Conservation (phyloP, 2,888 invertebrate genomes). For the Lithodes maja region DNA sequence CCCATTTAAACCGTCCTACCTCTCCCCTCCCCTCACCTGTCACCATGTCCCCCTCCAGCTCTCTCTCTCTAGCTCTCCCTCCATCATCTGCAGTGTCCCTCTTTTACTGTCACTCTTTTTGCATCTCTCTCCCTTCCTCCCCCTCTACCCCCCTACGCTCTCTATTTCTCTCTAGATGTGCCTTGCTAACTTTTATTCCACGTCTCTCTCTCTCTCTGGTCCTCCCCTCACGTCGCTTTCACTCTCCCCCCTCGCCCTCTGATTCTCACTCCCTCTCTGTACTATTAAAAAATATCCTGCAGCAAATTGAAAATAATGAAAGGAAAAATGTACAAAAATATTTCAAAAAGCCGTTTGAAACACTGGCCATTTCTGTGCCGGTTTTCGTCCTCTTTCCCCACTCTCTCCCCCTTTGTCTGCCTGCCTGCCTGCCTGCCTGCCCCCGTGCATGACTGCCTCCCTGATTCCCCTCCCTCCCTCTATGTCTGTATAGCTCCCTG, state of each 20-base stretch:
- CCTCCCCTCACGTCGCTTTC: conserved; percentile 50
- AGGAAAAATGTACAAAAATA: too few species aligned
- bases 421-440: conserved; percentile 20
- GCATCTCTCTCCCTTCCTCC: not conserved
- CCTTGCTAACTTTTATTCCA: too few species aligned
- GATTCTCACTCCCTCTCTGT: too few species aligned
- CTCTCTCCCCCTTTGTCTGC: conserved; percentile 5
- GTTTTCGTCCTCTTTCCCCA: conserved; percentile 42
- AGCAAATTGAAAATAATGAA: too few species aligned
- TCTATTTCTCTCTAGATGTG: too few species aligned
- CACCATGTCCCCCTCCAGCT: conserved; percentile 12
- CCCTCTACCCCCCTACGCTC: not conserved
- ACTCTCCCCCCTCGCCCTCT: too few species aligned
- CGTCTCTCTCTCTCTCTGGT: conserved; percentile 49
- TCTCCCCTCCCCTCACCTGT: conserved; percentile 11
- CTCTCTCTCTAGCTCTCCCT: conserved; percentile 18
- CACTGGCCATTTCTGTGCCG: too few species aligned
- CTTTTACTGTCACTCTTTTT: conserved; percentile 8
- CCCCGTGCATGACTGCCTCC: not conserved
- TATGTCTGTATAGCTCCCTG: too few species aligned
- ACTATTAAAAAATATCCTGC: too few species aligned
- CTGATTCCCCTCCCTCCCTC: too few species aligned
- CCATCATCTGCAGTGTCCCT: not conserved
- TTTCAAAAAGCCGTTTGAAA: too few species aligned
- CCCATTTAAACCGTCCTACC: not conserved